Base-by-base conservation (phyloP, 2,113 vertebrate species). In the Platysteira castanea region DNA sequence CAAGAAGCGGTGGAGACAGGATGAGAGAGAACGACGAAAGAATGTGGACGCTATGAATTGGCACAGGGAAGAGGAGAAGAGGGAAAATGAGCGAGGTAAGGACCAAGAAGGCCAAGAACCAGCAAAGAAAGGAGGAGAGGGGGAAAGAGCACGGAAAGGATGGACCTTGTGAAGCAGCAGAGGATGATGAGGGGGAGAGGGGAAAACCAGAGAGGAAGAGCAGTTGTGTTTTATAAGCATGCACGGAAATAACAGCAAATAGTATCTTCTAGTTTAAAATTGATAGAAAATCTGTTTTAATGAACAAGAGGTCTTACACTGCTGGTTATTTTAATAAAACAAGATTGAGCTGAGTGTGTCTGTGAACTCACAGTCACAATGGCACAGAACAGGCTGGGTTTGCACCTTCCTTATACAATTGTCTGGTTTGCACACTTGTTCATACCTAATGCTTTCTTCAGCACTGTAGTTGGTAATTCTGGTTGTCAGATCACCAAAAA, bases 71-170 rank as follows among this genome's bases (percentile, higher is more conserved):
- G 96, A 97, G 84, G 96, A 97, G 95, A 97, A 97, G 95, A 93
- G 96, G 94, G 96, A 97, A 67, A 96, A 96, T 97, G 96, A 97
- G 96, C 86, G 95, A 97, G 96, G 96, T 97, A 97, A 97, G 96
- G 95, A 96, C 71, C 95, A 44, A 63, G 90, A 42, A 86, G 80
- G 80, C 93, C 73, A 33, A 95, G 92, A 90, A 92, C 47, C 76
- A 93, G 91, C 95, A 92, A 75, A 92, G 88, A 83, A 69, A 96
- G 78, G 70, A 94, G 89, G 87, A 93, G 79, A 76, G 94, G 92
- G 95, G 96, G 80, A 95, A 81, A 35, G 70, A 88, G 33, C n/a
- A 5, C 12, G 1, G 6, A 42, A 65, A 94, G 75, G 64, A 93
- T 2, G 17, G 39, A 92, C 68, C 63, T 92, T 76, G 82, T 67